Evolutionary conservation across 2,888 invertebrate genomes (phyloP), one percentile per base, ranked within the genome.

Genomic region (Acleris holmiana): DNA sequence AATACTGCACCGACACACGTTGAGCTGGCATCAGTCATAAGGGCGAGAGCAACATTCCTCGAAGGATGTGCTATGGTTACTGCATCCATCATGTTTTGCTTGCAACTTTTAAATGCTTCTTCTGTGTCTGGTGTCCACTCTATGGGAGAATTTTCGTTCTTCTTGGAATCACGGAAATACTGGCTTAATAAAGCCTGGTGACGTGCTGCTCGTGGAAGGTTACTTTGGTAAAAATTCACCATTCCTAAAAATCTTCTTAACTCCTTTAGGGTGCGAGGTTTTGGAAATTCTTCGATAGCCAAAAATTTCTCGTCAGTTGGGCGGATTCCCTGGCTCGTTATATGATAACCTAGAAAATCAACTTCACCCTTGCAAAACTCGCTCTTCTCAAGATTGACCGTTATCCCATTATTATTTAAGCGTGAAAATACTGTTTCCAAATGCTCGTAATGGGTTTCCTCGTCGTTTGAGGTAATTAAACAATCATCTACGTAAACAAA

Each of bases 401-500:
- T 48, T 29, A 47, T 49, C n/a, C 29, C 46, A 47, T 29, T 48
- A 0, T 23, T n/a, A 17, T 29, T 25, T 15, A 51, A 23, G 7
- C 51, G 51, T n/a, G 25, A 29, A 35, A 51, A 51, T 13, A 51
- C 29, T 5, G 25, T 17, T 17, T 53, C 35, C 19, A 53, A 23
- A 53, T 53, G 53, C 19, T 15, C 18, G 13, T 15, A 44, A 40
- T 54, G 54, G 15, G 18, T 41, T 18, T 18, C 21, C 13, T 44
- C 54, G 15, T 15, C 41, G 4, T 21, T 21, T 13, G 54, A 54
- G 5, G 54, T 21, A 15, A 54, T 44, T 2, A 54, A 21, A 19
- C 40, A 54, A n/a, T 54, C 63, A 70, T 53, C 71, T 68, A 76
- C 76, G 19, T 76, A 73, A n/a, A 49, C 56, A 0, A 78, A 41